These are phyloP conservation scores for Salticus scenicus DNA, from an alignment of 2,888 invertebrate genomes.

Conservation along the genomic window DNA sequence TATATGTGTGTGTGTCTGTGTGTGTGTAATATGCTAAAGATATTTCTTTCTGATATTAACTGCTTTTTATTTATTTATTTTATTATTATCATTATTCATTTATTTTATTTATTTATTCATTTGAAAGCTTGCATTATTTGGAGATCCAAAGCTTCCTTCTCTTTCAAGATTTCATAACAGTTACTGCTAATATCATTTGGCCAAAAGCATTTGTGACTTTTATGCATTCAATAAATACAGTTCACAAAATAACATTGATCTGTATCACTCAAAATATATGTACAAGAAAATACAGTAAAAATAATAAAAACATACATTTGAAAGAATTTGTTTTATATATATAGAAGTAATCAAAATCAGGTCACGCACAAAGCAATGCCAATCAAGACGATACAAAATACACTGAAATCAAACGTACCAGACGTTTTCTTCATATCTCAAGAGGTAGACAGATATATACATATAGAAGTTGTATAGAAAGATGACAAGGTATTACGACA, in stretches of 20 bases:
- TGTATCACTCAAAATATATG: background rate
- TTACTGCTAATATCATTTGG: too few relatives aligned
- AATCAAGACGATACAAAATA: background rate
- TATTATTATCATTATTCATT: too few relatives aligned
- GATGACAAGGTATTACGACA: background rate
- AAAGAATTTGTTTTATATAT: background rate
- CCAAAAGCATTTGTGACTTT: background rate
- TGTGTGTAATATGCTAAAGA: too few relatives aligned
- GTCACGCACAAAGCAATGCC: background rate
- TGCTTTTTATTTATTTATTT: too few relatives aligned
- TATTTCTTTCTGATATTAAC: too few relatives aligned
- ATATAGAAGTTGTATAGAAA: background rate
- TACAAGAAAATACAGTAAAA: constrained; percentile 20
- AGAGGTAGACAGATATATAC: constrained; percentile 42
- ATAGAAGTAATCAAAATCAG: background rate
- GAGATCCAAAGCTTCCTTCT: too few relatives aligned
- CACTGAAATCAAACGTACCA: constrained; percentile 51
- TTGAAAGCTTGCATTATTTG: too few relatives aligned
- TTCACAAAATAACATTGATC: background rate
- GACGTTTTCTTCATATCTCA: constrained; percentile 29
- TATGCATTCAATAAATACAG: background rate
- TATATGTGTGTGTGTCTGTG: too few relatives aligned
- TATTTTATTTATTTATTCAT: too few relatives aligned
- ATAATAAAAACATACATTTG: constrained; percentile 10
- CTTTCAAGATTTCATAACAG: too few relatives aligned